Evolutionary conservation across 2,797 vertebrate species (phyloP).

Genomic region (Nyctibius grandis): DNA sequence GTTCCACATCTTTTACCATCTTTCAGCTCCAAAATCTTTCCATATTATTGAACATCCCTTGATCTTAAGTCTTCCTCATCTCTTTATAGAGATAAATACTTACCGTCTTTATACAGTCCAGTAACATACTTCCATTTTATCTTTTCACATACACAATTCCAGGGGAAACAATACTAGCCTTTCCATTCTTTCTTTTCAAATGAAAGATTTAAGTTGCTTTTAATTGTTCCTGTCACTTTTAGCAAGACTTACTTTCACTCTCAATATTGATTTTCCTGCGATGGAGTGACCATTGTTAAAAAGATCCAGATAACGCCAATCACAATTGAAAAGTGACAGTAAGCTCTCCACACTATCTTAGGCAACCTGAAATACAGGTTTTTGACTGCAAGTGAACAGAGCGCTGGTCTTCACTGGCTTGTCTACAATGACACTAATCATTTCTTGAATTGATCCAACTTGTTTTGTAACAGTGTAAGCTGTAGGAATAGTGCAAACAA

Average conservation of each 20-base stretch:
- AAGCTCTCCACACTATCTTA: not conserved
- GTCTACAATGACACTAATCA: not conserved
- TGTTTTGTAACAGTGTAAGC: not conserved
- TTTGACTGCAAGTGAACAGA: not conserved
- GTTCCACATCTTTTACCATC: not conserved
- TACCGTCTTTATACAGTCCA: not conserved
- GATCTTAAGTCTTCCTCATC: not conserved
- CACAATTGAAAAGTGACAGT: not conserved
- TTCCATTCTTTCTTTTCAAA: not conserved
- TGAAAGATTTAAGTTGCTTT: not conserved
- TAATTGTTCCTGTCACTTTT: not conserved
- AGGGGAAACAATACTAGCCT: not conserved
- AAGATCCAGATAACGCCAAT: not conserved
- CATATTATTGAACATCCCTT: not conserved
- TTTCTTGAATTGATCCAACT: not conserved
- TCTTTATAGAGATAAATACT: not conserved
- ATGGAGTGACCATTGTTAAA: not conserved
- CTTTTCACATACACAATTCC: not conserved
- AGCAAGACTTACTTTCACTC: not conserved
- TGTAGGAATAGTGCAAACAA: not conserved
- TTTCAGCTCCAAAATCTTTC: not conserved
- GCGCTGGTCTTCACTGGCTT: not conserved
- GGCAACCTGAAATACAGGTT: not conserved
- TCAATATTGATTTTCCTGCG: not conserved
- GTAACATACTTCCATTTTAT: not conserved